Conservation (phyloP, 2,888 invertebrate species). For the Clepsis dumicolana region DNA sequence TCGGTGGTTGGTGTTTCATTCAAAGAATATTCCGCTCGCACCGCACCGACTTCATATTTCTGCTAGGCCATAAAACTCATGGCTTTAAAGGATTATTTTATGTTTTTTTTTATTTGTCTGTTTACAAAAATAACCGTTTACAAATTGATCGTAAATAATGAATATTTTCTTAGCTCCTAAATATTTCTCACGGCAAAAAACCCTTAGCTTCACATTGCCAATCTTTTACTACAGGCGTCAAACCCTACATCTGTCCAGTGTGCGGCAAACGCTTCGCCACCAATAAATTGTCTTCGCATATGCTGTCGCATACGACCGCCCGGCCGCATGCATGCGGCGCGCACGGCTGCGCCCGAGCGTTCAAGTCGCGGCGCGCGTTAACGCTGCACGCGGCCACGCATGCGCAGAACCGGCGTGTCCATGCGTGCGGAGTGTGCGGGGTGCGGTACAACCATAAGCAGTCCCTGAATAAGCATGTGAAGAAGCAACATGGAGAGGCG, state of each 20-base stretch:
- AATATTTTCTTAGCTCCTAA: not conserved
- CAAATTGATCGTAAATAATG: not conserved
- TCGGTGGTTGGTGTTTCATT: no score
- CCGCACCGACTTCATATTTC: no score
- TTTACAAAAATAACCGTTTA: not conserved
- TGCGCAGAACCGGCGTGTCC: slow-evolving; percentile 49
- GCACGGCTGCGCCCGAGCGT: slow-evolving; percentile 48
- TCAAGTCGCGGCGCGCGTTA: slow-evolving; percentile 51
- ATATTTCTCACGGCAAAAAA: not conserved
- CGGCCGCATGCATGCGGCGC: slow-evolving; percentile 50
- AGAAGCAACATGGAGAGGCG: slow-evolving; percentile 59
- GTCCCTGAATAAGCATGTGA: slow-evolving; percentile 68
- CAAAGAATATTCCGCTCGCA: no score
- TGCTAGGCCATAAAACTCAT: no score
- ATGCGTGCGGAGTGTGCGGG: slow-evolving; percentile 56
- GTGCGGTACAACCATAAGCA: slow-evolving; percentile 64
- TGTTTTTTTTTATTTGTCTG: no score
- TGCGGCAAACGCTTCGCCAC: slow-evolving; percentile 73
- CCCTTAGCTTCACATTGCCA: not conserved
- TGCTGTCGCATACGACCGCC: slow-evolving; percentile 56
- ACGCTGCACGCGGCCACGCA: slow-evolving; percentile 46
- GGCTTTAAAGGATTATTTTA: no score
- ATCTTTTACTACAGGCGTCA: slow-evolving; percentile 49
- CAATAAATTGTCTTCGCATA: slow-evolving; percentile 72
- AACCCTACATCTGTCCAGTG: slow-evolving; percentile 72